phyloP scores from a whole-genome alignment of 2,797 vertebrate genomes.

The Coregonus ussuriensis region DNA sequence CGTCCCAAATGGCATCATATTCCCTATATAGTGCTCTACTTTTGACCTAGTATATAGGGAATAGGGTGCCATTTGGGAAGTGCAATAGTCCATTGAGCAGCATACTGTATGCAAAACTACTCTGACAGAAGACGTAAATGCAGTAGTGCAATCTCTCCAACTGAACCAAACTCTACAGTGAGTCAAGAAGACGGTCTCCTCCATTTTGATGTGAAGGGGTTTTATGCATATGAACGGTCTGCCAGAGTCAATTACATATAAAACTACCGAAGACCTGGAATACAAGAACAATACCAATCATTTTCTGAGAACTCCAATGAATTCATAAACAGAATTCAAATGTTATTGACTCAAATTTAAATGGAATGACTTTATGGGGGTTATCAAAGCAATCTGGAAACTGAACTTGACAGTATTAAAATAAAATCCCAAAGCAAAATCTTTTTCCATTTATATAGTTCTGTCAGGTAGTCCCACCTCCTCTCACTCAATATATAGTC shows the following conservation, averaged over 20 bases:
- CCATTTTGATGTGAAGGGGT: not conserved
- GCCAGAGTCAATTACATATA: not conserved
- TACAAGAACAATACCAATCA: not conserved
- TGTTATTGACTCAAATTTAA: not conserved
- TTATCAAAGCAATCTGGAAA: not conserved
- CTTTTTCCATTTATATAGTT: not conserved
- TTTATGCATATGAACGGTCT: not conserved
- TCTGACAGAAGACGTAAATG: slow-evolving; percentile 13
- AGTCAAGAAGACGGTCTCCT: not conserved
- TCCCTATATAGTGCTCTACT: not conserved
- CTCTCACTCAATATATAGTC: not conserved
- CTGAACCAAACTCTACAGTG: not conserved
- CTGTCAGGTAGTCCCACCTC: not conserved
- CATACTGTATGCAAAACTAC: slow-evolving; percentile 56
- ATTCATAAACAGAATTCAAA: slow-evolving; percentile 11
- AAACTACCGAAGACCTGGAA: not conserved
- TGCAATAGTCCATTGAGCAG: not conserved
- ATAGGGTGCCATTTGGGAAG: not conserved
- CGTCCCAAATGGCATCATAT: not conserved
- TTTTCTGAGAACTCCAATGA: not conserved
- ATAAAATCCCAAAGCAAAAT: too few species aligned
- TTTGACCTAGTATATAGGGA: not conserved
- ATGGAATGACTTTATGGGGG: not conserved
- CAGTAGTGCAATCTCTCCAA: not conserved
- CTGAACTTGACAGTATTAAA: too few species aligned